Conservation (phyloP, 2,113 vertebrate species). For the Cryptomyrus ogoouensis region DNA sequence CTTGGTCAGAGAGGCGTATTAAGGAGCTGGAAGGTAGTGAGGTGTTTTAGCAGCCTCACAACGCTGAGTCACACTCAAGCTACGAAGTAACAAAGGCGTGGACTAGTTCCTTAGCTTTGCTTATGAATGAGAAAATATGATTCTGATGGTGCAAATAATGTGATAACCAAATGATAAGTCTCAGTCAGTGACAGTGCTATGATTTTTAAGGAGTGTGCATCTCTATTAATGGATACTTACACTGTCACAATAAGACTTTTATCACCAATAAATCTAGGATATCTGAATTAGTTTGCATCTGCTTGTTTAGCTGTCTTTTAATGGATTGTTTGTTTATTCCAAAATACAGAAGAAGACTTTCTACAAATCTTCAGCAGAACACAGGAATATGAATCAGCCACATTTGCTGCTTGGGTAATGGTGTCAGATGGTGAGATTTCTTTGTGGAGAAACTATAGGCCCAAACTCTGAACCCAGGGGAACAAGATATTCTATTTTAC, state of each 20-base stretch:
- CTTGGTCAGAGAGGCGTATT: background rate
- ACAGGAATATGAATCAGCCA: background rate
- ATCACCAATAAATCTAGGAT: background rate
- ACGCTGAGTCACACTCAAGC: background rate
- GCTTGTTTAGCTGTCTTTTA: background rate
- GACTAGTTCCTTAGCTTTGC: background rate
- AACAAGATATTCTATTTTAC: background rate
- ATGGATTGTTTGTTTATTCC: background rate
- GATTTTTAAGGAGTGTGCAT: background rate
- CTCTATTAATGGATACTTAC: background rate
- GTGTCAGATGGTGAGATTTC: background rate
- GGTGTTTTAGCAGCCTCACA: background rate
- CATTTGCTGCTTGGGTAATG: background rate
- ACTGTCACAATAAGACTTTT: background rate
- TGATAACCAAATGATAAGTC: background rate
- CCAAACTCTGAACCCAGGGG: background rate
- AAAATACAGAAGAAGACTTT: background rate
- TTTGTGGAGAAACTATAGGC: background rate
- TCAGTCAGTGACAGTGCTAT: background rate
- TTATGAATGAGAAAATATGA: background rate
- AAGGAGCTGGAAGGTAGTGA: background rate
- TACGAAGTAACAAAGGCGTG: background rate
- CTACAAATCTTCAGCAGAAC: background rate
- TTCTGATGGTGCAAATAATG: background rate
- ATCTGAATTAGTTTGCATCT: background rate